Base-by-base conservation (phyloP, 2,113 vertebrate genomes). In the Microcebus lehilahytsara region DNA sequence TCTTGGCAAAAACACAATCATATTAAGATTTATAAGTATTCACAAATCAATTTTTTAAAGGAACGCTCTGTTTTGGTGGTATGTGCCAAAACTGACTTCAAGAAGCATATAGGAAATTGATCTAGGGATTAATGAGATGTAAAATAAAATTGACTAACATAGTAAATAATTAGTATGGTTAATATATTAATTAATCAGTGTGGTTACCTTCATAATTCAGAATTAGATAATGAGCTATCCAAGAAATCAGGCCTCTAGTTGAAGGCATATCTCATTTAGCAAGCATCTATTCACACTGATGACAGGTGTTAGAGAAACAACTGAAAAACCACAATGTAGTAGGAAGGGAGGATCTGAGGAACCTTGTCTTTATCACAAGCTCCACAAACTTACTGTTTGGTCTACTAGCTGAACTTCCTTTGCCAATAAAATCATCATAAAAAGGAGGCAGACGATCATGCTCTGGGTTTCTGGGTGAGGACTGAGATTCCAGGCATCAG, bases 361-460 rank as follows among this genome's bases (percentile, higher is more conserved):
- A 12, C 37, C 46, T 2, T 32, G 75, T 20, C 90, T 77, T 37
- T 9, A 93, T 16, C 56, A 42, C 53, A 60, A 72, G 6, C 0
- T 3, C 46, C 75, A 16, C 9, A 87, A 42, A 98, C 98, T 98
- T 98, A 99, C 99, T 97, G 99, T 98, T 93, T 99, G 98, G 25
- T 98, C 98, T 53, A 99, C 94, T 32, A 99, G 98, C 72, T 99
- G 98, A 2, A 99, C 99, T 97, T 99, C 99, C 97, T 99, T 99
- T 62, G 99, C 99, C 96, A 99, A 97, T 88, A 99, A 99, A 64
- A 99, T 99, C 93, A 99, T 99, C 99, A 99, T 99, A 97, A 99
- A 99, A 7, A 99, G 98, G 79, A 99, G 98, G 96, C 99, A 99
- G 90, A 99, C 99, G 46, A 99, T 98, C 99, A 99, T 99, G 90